Percentiles rank a stretch among this genome's conserved stretches.
Evolutionary conservation across 2,797 vertebrate species (phyloP).

Genomic region (Neosilurus mollespiculum): DNA sequence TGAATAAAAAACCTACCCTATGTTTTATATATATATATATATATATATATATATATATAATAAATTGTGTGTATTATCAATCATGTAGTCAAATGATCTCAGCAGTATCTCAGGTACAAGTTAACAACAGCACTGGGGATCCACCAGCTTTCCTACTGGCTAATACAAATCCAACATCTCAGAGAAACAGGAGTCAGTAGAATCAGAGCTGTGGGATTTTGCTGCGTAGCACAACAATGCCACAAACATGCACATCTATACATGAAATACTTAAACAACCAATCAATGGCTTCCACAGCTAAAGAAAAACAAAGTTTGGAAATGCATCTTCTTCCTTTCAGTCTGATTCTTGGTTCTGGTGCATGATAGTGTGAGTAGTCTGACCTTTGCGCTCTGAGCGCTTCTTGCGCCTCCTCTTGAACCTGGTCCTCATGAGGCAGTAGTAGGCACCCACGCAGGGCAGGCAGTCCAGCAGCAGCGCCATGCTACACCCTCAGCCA

Average conservation of each 20-base stretch:
- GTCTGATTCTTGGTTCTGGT: neutral
- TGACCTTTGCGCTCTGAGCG: conserved; percentile 83
- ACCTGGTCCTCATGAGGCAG: conserved; percentile 66
- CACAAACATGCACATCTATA: neutral
- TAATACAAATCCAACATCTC: neutral
- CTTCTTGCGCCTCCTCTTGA: conserved; percentile 81
- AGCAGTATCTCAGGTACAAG: neutral
- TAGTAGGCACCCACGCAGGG: conserved; percentile 70
- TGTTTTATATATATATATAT: neutral
- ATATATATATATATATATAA: no score
- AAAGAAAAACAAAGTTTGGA: neutral
- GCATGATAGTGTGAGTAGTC: neutral
- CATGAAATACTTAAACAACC: neutral
- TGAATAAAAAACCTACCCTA: no score
- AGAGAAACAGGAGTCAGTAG: neutral
- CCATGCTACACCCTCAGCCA: conserved; percentile 61
- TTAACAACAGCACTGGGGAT: neutral
- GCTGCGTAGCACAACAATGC: neutral
- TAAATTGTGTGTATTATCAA: neutral
- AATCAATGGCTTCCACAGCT: neutral
- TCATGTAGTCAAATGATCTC: neutral
- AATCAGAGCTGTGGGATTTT: neutral
- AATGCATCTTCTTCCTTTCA: no score
- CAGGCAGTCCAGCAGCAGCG: conserved; percentile 59
- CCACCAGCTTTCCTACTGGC: neutral